Evolutionary conservation across 92 coral and sea anemone species (phyloP), one percentile per base, ranked within the genome.

Genomic region (Parazoanthus darwini): DNA sequence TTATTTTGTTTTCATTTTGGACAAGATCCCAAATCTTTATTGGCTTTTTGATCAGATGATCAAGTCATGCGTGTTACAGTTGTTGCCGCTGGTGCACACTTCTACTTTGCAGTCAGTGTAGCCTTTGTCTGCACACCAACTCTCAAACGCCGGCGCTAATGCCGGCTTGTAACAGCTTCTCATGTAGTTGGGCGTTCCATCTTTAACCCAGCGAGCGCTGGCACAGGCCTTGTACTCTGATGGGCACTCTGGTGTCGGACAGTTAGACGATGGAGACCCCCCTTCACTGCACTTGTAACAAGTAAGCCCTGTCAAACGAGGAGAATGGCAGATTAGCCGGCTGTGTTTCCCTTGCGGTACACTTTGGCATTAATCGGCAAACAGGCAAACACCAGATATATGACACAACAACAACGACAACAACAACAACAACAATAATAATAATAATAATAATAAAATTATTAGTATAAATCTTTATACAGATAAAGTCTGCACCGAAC

Each of bases 211-310:
- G 8, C 87, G 87, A 18, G 87, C 36, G 48, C 78, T 43, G 66
- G 87, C 79, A 33, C 87, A 84, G 8, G 16, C 10, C 10, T 44
- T 46, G 65, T 48, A 84, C 26, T 54, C 18, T 54, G 70, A 4
- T 22, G 70, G 70, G 16, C 70, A 63, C 8, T 46, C 78, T 29
- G 87, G 87, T 4, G 78, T 71, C 14, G 79, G 87, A 36, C 87
- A 84, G 6, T 13, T 63, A 38, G 78, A 16, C 8, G 87, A 84
- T 26, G 87, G 87, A 1, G 18, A 23, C 5, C 87, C 79, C 16
- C 87, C 79, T 33, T 84, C 87, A 22, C 8, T 26, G 38, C 87
- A 84, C 44, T 84, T 84, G 79, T 84, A 84, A 50, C 87, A 84
- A 8, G 78, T 84, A 3, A 84, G 87, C 8, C 87, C 87, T 84